phyloP scores from a whole-genome alignment of 2,797 vertebrate genomes.

The Acipenser ruthenus region DNA sequence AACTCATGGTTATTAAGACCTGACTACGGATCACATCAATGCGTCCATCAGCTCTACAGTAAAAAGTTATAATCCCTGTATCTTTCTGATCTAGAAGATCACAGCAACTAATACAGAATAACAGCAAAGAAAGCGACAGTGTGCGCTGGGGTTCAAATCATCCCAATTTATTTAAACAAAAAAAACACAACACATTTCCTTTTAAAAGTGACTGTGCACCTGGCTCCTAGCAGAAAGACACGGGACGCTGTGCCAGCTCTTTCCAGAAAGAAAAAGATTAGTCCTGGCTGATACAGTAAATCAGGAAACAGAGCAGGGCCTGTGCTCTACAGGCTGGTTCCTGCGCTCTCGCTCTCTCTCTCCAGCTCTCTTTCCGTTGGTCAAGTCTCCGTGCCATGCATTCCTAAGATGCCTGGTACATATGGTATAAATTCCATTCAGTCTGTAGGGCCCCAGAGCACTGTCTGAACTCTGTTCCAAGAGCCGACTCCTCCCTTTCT shows the following conservation, averaged over 20 bases:
- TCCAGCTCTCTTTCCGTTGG: slow-evolving; percentile 53
- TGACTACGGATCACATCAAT: too few relatives aligned
- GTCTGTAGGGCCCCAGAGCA: slow-evolving; percentile 69
- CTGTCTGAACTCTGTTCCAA: slow-evolving; percentile 62
- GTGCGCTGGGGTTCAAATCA: too few relatives aligned
- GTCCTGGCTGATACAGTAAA: slow-evolving; percentile 9
- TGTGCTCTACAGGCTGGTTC: slow-evolving; percentile 31
- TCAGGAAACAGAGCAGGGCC: slow-evolving; percentile 24
- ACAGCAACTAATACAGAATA: too few relatives aligned
- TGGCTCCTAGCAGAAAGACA: too few relatives aligned
- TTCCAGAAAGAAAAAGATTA: slow-evolving; percentile 21
- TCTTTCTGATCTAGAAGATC: too few relatives aligned
- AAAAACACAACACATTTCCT: too few relatives aligned
- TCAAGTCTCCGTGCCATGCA: slow-evolving; percentile 73
- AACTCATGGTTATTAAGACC: too few relatives aligned
- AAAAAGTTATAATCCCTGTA: too few relatives aligned
- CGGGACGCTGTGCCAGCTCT: background rate
- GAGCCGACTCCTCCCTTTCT: slow-evolving; percentile 44
- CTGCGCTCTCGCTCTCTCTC: slow-evolving; percentile 26
- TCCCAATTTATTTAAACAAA: too few relatives aligned
- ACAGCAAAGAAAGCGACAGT: too few relatives aligned
- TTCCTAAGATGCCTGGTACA: slow-evolving; percentile 90
- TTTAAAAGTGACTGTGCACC: too few relatives aligned
- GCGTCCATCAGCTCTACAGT: too few relatives aligned
- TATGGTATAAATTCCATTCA: slow-evolving; percentile 92